Conservation (phyloP, 2,113 vertebrate species). For the Scomber scombrus region DNA sequence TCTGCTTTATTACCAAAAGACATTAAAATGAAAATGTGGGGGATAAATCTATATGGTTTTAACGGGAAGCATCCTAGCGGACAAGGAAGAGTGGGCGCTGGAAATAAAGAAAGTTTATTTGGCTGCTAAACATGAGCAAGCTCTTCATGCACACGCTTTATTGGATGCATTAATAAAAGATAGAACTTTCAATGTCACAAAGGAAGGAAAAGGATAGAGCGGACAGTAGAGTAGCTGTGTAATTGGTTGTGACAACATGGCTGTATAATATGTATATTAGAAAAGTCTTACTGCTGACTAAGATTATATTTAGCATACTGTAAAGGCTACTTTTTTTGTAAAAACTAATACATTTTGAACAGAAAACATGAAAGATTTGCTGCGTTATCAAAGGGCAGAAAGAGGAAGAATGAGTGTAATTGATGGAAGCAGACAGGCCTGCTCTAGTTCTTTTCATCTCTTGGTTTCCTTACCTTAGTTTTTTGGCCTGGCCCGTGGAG, state of each 20-base stretch:
- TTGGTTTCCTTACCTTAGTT: slow-evolving; percentile 33
- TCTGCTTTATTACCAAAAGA: slow-evolving; percentile 39
- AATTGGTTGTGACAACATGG: slow-evolving; percentile 31
- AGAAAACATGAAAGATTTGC: slow-evolving; percentile 50
- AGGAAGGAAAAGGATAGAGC: slow-evolving; percentile 6
- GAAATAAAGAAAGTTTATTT: slow-evolving; percentile 50
- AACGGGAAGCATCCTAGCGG: slow-evolving; percentile 14
- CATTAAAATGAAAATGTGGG: slow-evolving; percentile 56
- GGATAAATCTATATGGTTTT: slow-evolving; percentile 47
- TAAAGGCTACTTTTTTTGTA: slow-evolving; percentile 42
- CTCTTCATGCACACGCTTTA: slow-evolving; percentile 34
- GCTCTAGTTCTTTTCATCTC: slow-evolving; percentile 58
- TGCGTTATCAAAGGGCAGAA: slow-evolving; percentile 44
- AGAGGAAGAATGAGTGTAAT: slow-evolving; percentile 43
- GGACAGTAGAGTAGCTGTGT: neutral
- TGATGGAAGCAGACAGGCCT: slow-evolving; percentile 50
- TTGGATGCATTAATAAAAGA: slow-evolving; percentile 39
- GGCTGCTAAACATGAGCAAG: slow-evolving; percentile 1
- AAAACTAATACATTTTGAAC: slow-evolving; percentile 60
- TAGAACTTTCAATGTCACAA: slow-evolving; percentile 25
- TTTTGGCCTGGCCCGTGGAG: slow-evolving; percentile 24
- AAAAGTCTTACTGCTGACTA: slow-evolving; percentile 43
- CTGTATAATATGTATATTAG: slow-evolving; percentile 15
- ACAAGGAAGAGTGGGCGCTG: slow-evolving; percentile 13
- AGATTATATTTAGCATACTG: slow-evolving; percentile 51